These are phyloP conservation scores for Spongilla lacustris DNA, from an alignment of 37 sponge, comb jelly and placozoan species.

Conservation along the genomic window DNA sequence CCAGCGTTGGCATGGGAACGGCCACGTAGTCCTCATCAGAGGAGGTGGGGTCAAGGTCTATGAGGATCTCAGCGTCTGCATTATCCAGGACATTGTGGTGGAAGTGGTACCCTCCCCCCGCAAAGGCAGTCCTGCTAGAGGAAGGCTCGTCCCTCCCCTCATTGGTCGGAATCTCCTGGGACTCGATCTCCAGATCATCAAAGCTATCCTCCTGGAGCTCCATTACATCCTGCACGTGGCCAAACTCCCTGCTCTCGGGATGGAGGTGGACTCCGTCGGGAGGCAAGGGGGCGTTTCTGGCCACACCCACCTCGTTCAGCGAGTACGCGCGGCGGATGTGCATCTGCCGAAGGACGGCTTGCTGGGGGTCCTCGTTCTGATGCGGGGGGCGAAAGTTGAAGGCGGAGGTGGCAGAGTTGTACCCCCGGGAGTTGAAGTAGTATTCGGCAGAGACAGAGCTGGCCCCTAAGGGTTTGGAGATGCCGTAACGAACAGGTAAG, in stretches of 20 bases:
- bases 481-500: conserved; percentile 63
- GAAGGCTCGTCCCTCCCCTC: neutral
- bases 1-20: neutral
- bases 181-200: neutral
- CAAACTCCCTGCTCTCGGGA: neutral
- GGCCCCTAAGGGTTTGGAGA: conserved; percentile 75
- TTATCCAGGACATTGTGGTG: neutral
- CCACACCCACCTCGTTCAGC: neutral
- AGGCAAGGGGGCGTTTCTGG: conserved; percentile 1
- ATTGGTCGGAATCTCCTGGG: neutral
- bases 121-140: no score
- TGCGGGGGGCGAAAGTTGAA: neutral
- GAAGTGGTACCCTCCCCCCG: no score
- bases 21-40: conserved; percentile 16
- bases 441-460: conserved; percentile 70
- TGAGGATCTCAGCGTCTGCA: neutral
- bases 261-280: conserved; percentile 18
- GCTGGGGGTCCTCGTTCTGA: neutral
- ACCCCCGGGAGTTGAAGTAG: conserved; percentile 7
- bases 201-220: neutral
- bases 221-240: neutral
- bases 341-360: conserved; percentile 25
- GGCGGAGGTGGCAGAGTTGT: neutral
- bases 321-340: conserved; percentile 37
- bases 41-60: neutral